Conservation (phyloP, 2,888 invertebrate species). For the Eupithecia insigniata region DNA sequence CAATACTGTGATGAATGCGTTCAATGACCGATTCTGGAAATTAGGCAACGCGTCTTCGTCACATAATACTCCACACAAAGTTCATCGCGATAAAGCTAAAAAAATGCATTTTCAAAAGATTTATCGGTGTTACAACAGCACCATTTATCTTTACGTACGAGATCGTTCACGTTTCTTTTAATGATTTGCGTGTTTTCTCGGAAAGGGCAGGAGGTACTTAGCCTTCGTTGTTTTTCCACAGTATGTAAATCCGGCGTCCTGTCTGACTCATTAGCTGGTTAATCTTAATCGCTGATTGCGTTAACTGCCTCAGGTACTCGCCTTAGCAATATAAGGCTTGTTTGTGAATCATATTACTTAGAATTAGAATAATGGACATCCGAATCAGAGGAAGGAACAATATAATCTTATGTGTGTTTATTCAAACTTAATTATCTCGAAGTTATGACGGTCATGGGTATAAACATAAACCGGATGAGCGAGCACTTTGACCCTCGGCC, state of each 20-base stretch:
- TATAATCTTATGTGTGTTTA: slow-evolving; percentile 15
- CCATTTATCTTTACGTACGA: slow-evolving; percentile 40
- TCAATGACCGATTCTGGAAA: slow-evolving; percentile 39
- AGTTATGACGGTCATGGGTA: slow-evolving; percentile 3
- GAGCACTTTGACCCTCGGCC: background rate
- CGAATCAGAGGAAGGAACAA: slow-evolving; percentile 4
- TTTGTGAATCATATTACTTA: slow-evolving; percentile 38
- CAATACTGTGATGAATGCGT: slow-evolving; percentile 56
- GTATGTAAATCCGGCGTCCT: slow-evolving; percentile 62
- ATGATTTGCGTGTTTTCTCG: slow-evolving; percentile 54
- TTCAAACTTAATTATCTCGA: slow-evolving; percentile 5
- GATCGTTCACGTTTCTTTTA: slow-evolving; percentile 47
- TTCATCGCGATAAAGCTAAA: slow-evolving; percentile 18
- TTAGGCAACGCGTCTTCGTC: slow-evolving; percentile 30
- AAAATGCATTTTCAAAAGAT: slow-evolving; percentile 26
- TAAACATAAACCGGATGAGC: slow-evolving; percentile 8
- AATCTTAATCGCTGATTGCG: slow-evolving; percentile 55
- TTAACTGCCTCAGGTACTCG: slow-evolving; percentile 48
- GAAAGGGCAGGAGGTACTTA: slow-evolving; percentile 50
- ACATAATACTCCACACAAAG: slow-evolving; percentile 26
- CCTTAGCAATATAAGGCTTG: slow-evolving; percentile 32
- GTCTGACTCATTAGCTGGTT: slow-evolving; percentile 63
- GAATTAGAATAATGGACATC: slow-evolving; percentile 25
- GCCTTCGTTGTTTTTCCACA: slow-evolving; percentile 58
- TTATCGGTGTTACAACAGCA: slow-evolving; percentile 29